A percentile compares a stretch with the other conserved stretches of the same genome.
phyloP scores from a whole-genome alignment of 2,113 vertebrate genomes.

The Salvelinus sp. region DNA sequence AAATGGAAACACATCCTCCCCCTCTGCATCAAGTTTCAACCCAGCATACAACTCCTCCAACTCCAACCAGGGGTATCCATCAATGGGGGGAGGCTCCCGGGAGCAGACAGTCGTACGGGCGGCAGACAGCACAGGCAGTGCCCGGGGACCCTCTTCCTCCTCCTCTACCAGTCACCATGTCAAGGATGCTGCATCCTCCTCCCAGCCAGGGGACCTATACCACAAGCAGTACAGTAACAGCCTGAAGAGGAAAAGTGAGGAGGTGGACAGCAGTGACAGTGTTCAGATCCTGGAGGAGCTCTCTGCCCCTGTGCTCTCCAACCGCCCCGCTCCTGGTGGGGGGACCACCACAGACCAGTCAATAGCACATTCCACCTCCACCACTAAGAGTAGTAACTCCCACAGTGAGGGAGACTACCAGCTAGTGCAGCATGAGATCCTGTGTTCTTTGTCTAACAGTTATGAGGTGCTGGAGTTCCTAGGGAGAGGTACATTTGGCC shows the following conservation, averaged over 20 bases:
- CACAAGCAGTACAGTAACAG: slow-evolving; percentile 86
- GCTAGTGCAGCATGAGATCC: slow-evolving; percentile 96
- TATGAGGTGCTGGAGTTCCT: slow-evolving; percentile 98
- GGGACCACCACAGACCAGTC: slow-evolving; percentile 84
- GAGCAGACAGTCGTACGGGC: slow-evolving; percentile 94
- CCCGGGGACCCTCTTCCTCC: slow-evolving; percentile 73
- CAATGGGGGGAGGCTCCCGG: slow-evolving; percentile 74
- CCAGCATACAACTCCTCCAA: slow-evolving; percentile 72
- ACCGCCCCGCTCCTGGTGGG: slow-evolving; percentile 82
- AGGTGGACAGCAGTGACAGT: slow-evolving; percentile 97
- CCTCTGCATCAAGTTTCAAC: slow-evolving; percentile 82
- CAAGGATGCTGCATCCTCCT: slow-evolving; percentile 78
- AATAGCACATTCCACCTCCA: slow-evolving; percentile 83
- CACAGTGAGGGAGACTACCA: slow-evolving; percentile 97
- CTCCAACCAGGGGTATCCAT: slow-evolving; percentile 76
- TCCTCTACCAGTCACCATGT: slow-evolving; percentile 79
- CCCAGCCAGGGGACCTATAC: slow-evolving; percentile 81
- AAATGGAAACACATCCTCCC: slow-evolving; percentile 41
- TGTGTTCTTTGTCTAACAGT: slow-evolving; percentile 96
- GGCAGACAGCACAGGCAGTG: slow-evolving; percentile 90
- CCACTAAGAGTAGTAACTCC: slow-evolving; percentile 94
- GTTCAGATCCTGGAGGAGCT: slow-evolving; percentile 98
- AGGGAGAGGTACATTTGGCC: slow-evolving; percentile 93
- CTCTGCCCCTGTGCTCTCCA: slow-evolving; percentile 93
- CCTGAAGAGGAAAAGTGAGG: slow-evolving; percentile 96